Evolutionary conservation across 2,888 invertebrate genomes (phyloP), one percentile per base, ranked within the genome.

Genomic region (Chironomus tentans): DNA sequence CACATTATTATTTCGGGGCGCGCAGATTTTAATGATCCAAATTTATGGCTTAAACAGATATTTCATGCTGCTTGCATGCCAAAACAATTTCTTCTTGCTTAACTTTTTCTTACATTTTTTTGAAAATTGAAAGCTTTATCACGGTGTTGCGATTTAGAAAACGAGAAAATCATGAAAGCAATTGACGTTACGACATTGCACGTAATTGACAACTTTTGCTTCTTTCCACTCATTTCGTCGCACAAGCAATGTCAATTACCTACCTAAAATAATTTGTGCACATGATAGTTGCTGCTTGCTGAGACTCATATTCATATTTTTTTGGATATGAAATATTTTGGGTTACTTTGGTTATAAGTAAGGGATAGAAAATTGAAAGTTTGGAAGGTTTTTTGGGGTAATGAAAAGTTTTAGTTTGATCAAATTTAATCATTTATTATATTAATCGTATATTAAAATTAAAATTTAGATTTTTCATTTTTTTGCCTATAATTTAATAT

Each of bases 121-220:
- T 21, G 65, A 65, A 65, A 65, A 65, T 65, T 61, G 62, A 72
- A 72, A 72, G 62, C 61, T 72, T 65, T 72, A 72, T 72, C 72
- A 72, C 24, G 61, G 21, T 61, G 50, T 65, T 22, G 50, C 50
- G 72, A 72, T 72, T 72, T 72, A 61, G 74, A 74, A 74, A 74
- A 74, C 65, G 68, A 73, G 62, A 73, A 73, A 62, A 65, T 56
- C 68, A 68, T 38, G 38, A 68, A 72, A 15, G 48, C 72, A 73
- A 18, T 73, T 50, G 72, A 46, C 61, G 72, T 73, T 73, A 61
- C 72, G 72, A 73, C 56, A 73, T 56, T 56, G 56, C 62, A 46
- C 68, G 68, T 71, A 74, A 74, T 74, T 74, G 74, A 74, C 74
- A 65, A 74, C 62, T 74, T 74, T 68, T 65, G 65, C 65, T 65